Percentiles rank a stretch among this genome's conserved stretches.
Evolutionary conservation across 1,140 invertebrate species (phyloP).

Genomic region (Hydropsyche tenuis): DNA sequence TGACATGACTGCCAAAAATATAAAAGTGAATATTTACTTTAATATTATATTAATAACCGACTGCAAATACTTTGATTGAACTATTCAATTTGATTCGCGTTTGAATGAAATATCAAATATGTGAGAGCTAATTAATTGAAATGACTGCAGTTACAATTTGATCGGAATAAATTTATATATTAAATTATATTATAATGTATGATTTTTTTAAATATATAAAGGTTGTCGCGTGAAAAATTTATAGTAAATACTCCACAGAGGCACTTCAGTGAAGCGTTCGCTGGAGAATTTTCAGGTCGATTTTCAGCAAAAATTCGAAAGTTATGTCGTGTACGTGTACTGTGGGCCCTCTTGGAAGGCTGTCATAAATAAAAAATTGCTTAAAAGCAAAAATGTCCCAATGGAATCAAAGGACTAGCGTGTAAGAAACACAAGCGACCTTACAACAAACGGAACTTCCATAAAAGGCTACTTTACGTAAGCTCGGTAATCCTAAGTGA

Average conservation of each 20-base stretch:
- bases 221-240: too few species aligned
- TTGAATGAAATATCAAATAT: constrained; percentile 8
- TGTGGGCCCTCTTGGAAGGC: neutral
- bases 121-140: neutral
- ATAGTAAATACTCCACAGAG: neutral
- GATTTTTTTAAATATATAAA: too few species aligned
- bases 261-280: neutral
- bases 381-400: constrained; percentile 17
- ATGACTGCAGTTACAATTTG: neutral
- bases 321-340: neutral
- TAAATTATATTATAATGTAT: too few species aligned
- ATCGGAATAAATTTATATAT: constrained; percentile 1
- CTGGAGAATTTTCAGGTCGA: neutral
- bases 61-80: too few species aligned
- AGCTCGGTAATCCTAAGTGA: constrained; percentile 6
- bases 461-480: constrained; percentile 1
- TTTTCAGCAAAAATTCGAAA: too few species aligned
- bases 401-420: neutral
- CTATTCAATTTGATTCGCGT: constrained; percentile 5
- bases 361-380: constrained; percentile 14
- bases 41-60: too few species aligned
- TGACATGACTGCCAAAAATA: constrained; percentile 48
- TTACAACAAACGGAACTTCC: neutral
- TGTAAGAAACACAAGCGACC: too few species aligned
- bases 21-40: constrained; percentile 35